Conservation (phyloP, 1,140 invertebrate genomes). For the Subanguina moxae region DNA sequence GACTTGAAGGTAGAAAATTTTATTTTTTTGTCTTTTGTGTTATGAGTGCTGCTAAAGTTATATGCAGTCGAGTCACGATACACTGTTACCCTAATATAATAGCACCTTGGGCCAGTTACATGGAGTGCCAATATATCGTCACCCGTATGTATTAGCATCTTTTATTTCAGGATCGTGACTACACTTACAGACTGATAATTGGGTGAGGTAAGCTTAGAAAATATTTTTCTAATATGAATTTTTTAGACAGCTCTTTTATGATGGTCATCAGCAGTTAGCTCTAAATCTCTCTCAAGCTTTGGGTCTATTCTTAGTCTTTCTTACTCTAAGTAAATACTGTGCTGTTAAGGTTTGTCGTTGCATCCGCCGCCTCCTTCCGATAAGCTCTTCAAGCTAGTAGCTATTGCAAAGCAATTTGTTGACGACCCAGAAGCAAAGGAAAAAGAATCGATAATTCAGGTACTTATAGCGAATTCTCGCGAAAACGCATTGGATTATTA, state of each 20-base stretch:
- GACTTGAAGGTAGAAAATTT: no score
- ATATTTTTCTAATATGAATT: slow-evolving; percentile 5
- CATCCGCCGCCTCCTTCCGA: slow-evolving; percentile 92
- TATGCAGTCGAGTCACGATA: no score
- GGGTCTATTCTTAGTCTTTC: not conserved
- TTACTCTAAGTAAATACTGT: slow-evolving; percentile 64
- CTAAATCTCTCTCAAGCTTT: slow-evolving; percentile 68
- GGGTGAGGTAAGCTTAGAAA: slow-evolving; percentile 33
- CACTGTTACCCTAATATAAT: no score
- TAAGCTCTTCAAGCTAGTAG: slow-evolving; percentile 76
- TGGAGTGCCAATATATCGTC: no score
- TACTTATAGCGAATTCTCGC: not conserved
- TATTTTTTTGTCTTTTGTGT: no score
- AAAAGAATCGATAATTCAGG: slow-evolving; percentile 25
- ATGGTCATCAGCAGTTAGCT: slow-evolving; percentile 85
- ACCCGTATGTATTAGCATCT: no score
- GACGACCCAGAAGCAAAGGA: slow-evolving; percentile 62
- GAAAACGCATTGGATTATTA: not conserved
- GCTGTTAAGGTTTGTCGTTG: slow-evolving; percentile 65
- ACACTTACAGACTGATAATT: slow-evolving; percentile 58
- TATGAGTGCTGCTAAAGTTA: no score
- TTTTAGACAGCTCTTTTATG: slow-evolving; percentile 70
- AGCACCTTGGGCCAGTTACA: no score
- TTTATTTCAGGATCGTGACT: slow-evolving; percentile 50
- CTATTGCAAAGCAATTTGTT: slow-evolving; percentile 79